Evolutionary conservation across 1,140 invertebrate species (phyloP).

Genomic region (Ceratina australensis): DNA sequence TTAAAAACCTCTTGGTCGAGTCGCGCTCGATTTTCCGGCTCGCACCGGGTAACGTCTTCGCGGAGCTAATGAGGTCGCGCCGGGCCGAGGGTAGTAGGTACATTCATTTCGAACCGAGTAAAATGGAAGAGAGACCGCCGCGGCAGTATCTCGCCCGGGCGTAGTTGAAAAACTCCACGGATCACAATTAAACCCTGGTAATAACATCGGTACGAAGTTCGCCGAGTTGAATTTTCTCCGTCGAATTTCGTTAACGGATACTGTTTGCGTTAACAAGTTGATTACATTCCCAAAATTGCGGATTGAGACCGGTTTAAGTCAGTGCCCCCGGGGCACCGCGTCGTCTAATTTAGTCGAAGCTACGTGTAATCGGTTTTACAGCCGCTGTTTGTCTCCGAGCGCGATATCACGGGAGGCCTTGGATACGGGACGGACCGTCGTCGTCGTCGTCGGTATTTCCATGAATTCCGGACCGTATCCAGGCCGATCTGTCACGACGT

Average conservation of each 20-base stretch:
- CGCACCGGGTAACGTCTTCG: background rate
- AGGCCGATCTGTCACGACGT: constrained; percentile 16
- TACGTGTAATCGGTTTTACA: constrained; percentile 8
- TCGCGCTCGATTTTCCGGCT: background rate
- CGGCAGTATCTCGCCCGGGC: background rate
- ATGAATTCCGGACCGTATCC: background rate
- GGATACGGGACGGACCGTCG: constrained; percentile 12
- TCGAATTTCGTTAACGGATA: background rate
- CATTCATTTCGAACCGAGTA: background rate
- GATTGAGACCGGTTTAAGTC: background rate
- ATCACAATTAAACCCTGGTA: background rate
- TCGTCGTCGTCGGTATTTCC: constrained; percentile 14
- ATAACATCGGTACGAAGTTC: too few relatives aligned
- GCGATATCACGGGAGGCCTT: constrained; percentile 11
- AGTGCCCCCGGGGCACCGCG: background rate
- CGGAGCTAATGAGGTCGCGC: constrained; percentile 22
- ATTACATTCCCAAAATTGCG: background rate
- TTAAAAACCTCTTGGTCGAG: constrained; percentile 38
- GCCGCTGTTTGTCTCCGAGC: constrained; percentile 9
- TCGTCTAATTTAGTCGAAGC: constrained; percentile 4
- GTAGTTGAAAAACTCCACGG: background rate
- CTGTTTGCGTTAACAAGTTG: background rate
- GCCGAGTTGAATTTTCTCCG: background rate
- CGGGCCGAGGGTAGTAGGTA: background rate
- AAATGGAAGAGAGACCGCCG: background rate